Base-by-base conservation (phyloP, 2,797 vertebrate species). In the Oryzias dopingdopingensis region DNA sequence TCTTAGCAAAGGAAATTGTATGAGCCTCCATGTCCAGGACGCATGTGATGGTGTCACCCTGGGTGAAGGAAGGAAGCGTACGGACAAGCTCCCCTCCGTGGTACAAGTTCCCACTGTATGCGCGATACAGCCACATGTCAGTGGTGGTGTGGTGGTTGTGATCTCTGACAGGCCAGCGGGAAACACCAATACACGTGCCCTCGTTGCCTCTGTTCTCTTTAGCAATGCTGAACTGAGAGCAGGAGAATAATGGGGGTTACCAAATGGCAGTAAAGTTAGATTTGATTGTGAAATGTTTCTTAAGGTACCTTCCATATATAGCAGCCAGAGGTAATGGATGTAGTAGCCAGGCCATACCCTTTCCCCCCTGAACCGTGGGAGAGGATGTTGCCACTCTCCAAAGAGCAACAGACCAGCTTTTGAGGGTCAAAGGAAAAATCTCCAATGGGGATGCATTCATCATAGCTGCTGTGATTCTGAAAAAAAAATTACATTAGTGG, bases 81-180 rank as follows among this genome's bases (percentile, higher is more conserved):
- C 91, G 89, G 32, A 90, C 88, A 53, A 93, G 87, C 42, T 94
- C 93, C 1, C 93, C 93, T 15, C 91, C 89, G 2, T 94, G 93
- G 72, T 94, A 94, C 59, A 94, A 83, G 70, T 92, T 93, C 24
- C 93, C 93, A 14, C 92, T 94, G 57, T 94, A 93, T 17, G 93
- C 93, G 1, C 93, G 90, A 70, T 94, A 94, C 67, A 94, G 84
- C 93, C 93, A 94, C 93, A 94, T 93, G 80, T 94, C 92, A 0
- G 90, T 92, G 69, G 92, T 94, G 68, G 92, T 94, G 22, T 93
- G 92, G 61, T 93, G 92, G 86, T 93, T 93, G 80, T 90, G 91
- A 79, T 94, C 93, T 42, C 87, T 84, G 59, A 94, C 83, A 2
- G 93, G 92, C 93, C 93, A 94, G 63, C 91, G 91, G 3, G 92